Conservation (phyloP, 2,888 invertebrate species). For the Archaeoteleia sp. region DNA sequence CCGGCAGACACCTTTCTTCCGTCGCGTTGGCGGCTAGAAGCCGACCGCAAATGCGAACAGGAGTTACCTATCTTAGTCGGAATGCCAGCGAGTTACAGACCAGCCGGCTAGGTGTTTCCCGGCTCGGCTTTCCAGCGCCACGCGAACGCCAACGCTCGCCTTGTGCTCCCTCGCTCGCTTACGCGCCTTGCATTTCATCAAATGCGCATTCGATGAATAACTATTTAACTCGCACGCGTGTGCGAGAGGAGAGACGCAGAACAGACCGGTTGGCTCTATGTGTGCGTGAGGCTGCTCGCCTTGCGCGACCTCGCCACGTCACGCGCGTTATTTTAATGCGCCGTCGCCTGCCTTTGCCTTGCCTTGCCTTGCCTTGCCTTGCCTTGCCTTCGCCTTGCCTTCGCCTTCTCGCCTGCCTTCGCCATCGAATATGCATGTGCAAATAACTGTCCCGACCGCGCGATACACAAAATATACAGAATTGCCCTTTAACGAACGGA, state of each 20-base stretch:
- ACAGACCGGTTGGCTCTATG: slow-evolving; percentile 43
- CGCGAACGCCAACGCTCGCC: slow-evolving; percentile 27
- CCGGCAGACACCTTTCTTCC: slow-evolving; percentile 63
- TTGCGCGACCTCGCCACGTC: slow-evolving; percentile 66
- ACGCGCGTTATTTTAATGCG: slow-evolving; percentile 55
- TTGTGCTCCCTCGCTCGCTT: background rate
- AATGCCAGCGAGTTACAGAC: slow-evolving; percentile 43
- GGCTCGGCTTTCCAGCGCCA: slow-evolving; percentile 46
- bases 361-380: slow-evolving; percentile 30
- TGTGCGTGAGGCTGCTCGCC: slow-evolving; percentile 64
- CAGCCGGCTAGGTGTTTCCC: slow-evolving; percentile 58
- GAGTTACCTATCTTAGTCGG: slow-evolving; percentile 63
- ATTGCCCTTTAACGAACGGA: slow-evolving; percentile 31
- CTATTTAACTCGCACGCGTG: slow-evolving; percentile 36
- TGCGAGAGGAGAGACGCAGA: slow-evolving; percentile 38
- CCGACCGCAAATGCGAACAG: slow-evolving; percentile 53
- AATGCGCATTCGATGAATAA: slow-evolving; percentile 27
- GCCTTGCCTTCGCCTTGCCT: slow-evolving; percentile 56
- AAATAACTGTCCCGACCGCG: slow-evolving; percentile 41
- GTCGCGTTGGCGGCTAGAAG: slow-evolving; percentile 46
- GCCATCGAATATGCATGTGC: slow-evolving; percentile 22
- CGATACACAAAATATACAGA: slow-evolving; percentile 19
- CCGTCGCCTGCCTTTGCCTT: slow-evolving; percentile 26
- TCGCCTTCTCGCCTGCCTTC: slow-evolving; percentile 15
- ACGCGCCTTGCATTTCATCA: slow-evolving; percentile 18